Conservation (phyloP, 2,113 vertebrate species). For the Triplophysa rosa region DNA sequence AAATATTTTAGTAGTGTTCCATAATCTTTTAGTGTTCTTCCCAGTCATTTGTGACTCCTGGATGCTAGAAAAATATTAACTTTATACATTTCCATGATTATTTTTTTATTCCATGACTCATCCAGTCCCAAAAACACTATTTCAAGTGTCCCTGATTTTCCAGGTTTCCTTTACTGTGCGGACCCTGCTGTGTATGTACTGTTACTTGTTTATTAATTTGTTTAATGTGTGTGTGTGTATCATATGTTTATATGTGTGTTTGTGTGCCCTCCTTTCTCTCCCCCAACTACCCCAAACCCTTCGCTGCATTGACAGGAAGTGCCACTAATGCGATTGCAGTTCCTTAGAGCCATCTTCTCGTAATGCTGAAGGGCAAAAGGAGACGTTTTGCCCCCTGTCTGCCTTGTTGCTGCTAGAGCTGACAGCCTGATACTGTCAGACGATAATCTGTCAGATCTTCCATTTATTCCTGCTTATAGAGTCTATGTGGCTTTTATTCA, state of each 20-base stretch:
- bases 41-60: not conserved
- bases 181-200: not conserved
- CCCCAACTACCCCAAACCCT: not conserved
- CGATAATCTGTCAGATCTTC: slow-evolving; percentile 23
- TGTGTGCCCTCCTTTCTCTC: not conserved
- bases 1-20: too few species aligned
- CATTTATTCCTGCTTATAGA: slow-evolving; percentile 9
- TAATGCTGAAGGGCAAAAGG: not conserved
- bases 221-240: too few species aligned
- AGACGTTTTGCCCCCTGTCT: not conserved
- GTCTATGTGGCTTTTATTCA: slow-evolving; percentile 25
- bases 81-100: not conserved
- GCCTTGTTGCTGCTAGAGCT: not conserved
- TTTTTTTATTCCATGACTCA: not conserved
- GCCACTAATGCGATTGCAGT: not conserved
- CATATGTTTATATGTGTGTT: not conserved
- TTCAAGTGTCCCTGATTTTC: not conserved
- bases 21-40: not conserved
- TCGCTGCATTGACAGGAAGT: slow-evolving; percentile 2
- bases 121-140: not conserved
- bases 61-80: not conserved
- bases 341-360: not conserved
- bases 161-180: not conserved
- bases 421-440: slow-evolving; percentile 17
- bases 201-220: not conserved